Evolutionary conservation across 1,140 invertebrate species (phyloP).

Genomic region (Aleiodes sp.): DNA sequence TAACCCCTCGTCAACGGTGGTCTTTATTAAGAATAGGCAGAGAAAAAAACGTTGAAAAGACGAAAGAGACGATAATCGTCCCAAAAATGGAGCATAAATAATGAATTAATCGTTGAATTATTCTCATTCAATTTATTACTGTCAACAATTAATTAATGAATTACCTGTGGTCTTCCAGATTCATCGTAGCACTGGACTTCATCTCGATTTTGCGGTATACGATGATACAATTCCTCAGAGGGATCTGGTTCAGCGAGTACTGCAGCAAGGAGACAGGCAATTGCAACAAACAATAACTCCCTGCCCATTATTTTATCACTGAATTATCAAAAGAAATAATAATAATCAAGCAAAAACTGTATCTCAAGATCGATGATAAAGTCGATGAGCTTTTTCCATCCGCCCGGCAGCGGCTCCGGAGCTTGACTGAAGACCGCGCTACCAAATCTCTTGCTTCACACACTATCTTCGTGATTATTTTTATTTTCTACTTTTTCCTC

Average conservation of each 20-base stretch:
- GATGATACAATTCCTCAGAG: slow-evolving; percentile 49
- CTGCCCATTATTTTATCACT: not conserved
- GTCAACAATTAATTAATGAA: slow-evolving; percentile 23
- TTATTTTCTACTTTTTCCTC: slow-evolving; percentile 19
- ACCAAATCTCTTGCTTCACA: not conserved
- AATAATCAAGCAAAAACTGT: not conserved
- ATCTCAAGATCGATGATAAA: not conserved
- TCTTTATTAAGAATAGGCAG: not conserved
- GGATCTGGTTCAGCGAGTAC: slow-evolving; percentile 54
- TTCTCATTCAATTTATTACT: too few relatives aligned
- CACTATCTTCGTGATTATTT: slow-evolving; percentile 4
- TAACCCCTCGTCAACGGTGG: slow-evolving; percentile 20
- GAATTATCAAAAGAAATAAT: not conserved
- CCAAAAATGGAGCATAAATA: slow-evolving; percentile 18
- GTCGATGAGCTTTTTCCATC: slow-evolving; percentile 14
- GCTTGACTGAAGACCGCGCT: slow-evolving; percentile 1
- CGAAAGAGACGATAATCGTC: not conserved
- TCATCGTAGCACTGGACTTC: slow-evolving; percentile 62
- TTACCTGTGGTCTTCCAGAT: slow-evolving; percentile 55
- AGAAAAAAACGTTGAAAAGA: slow-evolving; percentile 12
- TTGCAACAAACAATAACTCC: slow-evolving; percentile 6
- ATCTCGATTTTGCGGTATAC: slow-evolving; percentile 46
- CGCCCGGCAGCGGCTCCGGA: not conserved
- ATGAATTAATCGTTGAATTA: slow-evolving; percentile 18
- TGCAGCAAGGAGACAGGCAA: slow-evolving; percentile 13